These are phyloP conservation scores for Engystomops pustulosus DNA, from an alignment of 2,113 vertebrate genomes.

Conservation along the genomic window DNA sequence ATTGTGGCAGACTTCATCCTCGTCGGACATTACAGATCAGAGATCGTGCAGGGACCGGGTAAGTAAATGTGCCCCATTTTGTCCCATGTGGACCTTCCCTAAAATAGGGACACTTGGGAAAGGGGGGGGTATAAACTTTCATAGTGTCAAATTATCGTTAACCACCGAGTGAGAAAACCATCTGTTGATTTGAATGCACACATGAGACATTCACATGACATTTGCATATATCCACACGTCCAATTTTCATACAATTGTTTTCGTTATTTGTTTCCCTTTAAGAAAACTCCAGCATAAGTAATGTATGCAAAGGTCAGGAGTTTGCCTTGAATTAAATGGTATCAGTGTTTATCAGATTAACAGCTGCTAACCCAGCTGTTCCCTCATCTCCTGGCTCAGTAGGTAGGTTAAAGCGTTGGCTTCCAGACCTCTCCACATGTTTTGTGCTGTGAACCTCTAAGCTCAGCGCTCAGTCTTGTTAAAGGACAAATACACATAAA, in stretches of 20 bases:
- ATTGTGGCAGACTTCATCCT: no score
- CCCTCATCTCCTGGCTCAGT: slow-evolving; percentile 31
- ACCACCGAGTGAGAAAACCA: neutral
- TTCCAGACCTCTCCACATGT: slow-evolving; percentile 29
- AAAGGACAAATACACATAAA: neutral
- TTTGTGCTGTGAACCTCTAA: slow-evolving; percentile 3
- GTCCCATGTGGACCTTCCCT: neutral
- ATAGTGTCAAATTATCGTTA: neutral
- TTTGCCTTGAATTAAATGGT: slow-evolving; percentile 19
- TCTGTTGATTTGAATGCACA: slow-evolving; percentile 10
- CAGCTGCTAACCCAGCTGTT: slow-evolving; percentile 54
- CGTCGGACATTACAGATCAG: no score
- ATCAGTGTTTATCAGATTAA: slow-evolving; percentile 32
- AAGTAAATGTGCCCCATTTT: no score
- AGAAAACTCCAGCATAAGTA: slow-evolving; percentile 5
- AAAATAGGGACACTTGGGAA: neutral
- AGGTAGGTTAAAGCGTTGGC: slow-evolving; percentile 40
- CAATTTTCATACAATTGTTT: slow-evolving; percentile 2
- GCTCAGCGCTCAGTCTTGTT: slow-evolving; percentile 20
- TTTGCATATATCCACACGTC: neutral
- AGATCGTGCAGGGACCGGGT: no score
- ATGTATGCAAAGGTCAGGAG: slow-evolving; percentile 44
- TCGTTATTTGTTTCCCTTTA: slow-evolving; percentile 5
- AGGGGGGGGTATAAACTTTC: neutral
- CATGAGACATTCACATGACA: neutral